phyloP scores from a whole-genome alignment of 2,888 invertebrate genomes.

The Cantharis rustica region DNA sequence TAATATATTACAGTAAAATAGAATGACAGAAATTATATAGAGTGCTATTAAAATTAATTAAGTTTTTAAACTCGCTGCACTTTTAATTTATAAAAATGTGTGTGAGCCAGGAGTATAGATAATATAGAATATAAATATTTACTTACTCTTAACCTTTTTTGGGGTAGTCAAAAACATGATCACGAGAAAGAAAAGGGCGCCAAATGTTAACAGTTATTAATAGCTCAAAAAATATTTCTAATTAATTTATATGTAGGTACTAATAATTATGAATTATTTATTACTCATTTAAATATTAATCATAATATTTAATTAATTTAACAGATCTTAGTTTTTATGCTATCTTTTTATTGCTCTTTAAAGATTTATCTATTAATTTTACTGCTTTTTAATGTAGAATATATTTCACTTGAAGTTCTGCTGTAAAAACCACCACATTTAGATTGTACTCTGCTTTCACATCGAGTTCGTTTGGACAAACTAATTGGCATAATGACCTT shows the following conservation, averaged over 20 bases:
- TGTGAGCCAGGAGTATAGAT: too few relatives aligned
- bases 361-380: not conserved
- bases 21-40: not conserved
- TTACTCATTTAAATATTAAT: not conserved
- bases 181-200: not conserved
- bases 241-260: not conserved
- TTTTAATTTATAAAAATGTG: not conserved
- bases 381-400: not conserved
- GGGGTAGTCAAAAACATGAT: not conserved
- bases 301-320: not conserved
- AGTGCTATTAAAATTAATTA: not conserved
- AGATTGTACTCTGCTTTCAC: not conserved
- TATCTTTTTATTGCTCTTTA: not conserved
- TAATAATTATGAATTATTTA: not conserved
- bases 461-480: not conserved
- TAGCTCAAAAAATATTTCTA: not conserved
- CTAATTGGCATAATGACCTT: not conserved
- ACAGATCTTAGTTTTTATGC: not conserved
- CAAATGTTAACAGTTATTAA: not conserved
- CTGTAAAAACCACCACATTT: not conserved
- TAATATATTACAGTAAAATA: not conserved
- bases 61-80: not conserved
- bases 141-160: not conserved
- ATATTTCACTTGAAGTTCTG: not conserved
- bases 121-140: not conserved